Evolutionary conservation across 2,888 invertebrate genomes (phyloP), one percentile per base, ranked within the genome.

Genomic region (Stenichneumon culpator): DNA sequence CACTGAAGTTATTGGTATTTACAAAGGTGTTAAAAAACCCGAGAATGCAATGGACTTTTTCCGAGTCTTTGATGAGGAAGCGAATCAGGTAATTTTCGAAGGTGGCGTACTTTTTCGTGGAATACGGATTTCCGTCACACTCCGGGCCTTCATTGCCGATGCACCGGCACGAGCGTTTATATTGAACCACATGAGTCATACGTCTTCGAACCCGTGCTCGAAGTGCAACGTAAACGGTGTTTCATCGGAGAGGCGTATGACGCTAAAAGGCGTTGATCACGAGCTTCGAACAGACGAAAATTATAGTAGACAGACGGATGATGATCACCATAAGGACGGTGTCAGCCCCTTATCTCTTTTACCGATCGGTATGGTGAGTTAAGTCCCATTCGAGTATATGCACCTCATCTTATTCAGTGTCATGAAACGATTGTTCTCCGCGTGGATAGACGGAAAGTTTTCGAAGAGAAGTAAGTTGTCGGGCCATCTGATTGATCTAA

Each of bases 101-200:
- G 63, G 82, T 6, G 84, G 87, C 25, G 36, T 89, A 36, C 7
- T 70, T 28, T 70, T 32, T 19, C 11, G 32, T 44, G 69, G 50
- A 11, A 28, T 28, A 7, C 47, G 50, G 16, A 69, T n/a, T 4
- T 6, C 0, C 1, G 22, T 69, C 11, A 69, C 7, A 14, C 22
- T 50, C 50, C 36, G 68, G 47, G 68, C 78, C 19, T 83, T 87
- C 39, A 85, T 87, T 52, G 87, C 87, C n/a, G 87, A 86, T 70
- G 85, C 85, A 32, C 87, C 85, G 11, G 85, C 86, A 25, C 60
- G 86, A 57, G 84, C 86, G 5, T 75, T 83, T 22, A 68, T 86
- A 16, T 72, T 87, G 9, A 73, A 68, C 47, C 86, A 85, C 67
- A 11, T 22, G 11, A 67, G 79, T 36, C 87, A 87, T 70, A 70